Percentiles rank a stretch among this genome's conserved stretches.
phyloP scores from a whole-genome alignment of 2,797 vertebrate genomes.

The Hippopotamyrus pictus region DNA sequence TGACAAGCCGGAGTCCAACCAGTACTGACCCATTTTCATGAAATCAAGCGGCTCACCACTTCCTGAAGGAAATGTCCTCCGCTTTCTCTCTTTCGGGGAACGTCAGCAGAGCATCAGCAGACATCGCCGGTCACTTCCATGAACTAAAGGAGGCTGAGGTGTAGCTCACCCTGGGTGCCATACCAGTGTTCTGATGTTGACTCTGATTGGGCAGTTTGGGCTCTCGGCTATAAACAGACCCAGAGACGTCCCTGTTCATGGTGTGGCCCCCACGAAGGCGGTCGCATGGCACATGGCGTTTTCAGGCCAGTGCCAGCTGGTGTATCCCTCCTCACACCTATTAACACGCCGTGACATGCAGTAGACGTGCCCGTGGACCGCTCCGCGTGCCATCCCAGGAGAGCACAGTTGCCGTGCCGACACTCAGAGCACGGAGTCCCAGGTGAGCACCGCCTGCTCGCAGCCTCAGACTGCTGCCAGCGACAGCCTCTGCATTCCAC shows the following conservation, averaged over 20 bases:
- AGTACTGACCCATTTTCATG: not conserved
- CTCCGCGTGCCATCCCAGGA: not conserved
- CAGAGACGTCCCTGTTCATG: not conserved
- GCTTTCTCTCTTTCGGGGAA: not conserved
- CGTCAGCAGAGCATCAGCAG: slow-evolving; percentile 34
- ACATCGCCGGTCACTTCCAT: slow-evolving; percentile 34
- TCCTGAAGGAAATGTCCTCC: not conserved
- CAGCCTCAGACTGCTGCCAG: not conserved
- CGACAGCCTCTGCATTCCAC: not conserved
- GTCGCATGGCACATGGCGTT: not conserved
- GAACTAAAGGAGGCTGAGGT: not conserved
- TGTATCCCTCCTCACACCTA: not conserved
- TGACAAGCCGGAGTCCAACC: not conserved
- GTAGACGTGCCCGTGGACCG: not conserved
- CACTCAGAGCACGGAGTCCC: no score
- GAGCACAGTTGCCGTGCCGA: not conserved
- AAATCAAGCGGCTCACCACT: not conserved
- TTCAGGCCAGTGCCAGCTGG: not conserved
- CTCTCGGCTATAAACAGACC: not conserved
- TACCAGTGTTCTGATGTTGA: not conserved
- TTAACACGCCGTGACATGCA: not conserved
- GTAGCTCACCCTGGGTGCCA: not conserved
- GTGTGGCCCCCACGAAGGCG: not conserved
- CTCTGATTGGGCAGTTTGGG: not conserved
- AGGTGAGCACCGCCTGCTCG: no score